phyloP scores from a whole-genome alignment of 2,113 vertebrate genomes.

The Todiramphus chloris region DNA sequence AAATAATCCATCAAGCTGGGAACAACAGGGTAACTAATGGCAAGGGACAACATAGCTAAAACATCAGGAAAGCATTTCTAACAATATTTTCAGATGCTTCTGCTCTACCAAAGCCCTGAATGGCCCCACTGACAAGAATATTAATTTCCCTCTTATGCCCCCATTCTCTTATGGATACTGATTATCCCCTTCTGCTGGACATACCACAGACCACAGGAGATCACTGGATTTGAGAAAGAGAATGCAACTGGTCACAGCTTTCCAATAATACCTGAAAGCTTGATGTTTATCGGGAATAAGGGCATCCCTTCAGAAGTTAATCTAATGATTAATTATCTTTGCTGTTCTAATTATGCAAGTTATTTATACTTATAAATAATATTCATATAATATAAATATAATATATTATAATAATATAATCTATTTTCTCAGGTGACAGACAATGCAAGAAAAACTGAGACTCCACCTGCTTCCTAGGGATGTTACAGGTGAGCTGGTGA shows the following conservation, averaged over 20 bases:
- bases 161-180: not conserved
- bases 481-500: not conserved
- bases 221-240: not conserved
- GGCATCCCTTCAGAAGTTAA: not conserved
- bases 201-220: not conserved
- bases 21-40: not conserved
- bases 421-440: not conserved
- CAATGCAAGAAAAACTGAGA: not conserved
- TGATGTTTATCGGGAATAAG: not conserved
- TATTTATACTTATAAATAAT: not conserved
- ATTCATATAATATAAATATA: not conserved
- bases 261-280: not conserved
- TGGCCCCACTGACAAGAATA: not conserved
- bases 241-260: not conserved
- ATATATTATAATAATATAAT: no score
- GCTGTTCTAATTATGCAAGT: not conserved
- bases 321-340: not conserved
- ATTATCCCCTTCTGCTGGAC: not conserved
- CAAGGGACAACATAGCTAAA: not conserved
- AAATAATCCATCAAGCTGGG: not conserved
- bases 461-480: not conserved
- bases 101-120: not conserved
- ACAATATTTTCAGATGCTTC: not conserved
- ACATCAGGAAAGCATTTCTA: not conserved
- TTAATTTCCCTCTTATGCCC: fast-evolving